Percentiles rank a stretch among this genome's conserved stretches.
These are phyloP conservation scores for Penaeus indicus DNA, from an alignment of 1,140 invertebrate species.

Conservation along the genomic window DNA sequence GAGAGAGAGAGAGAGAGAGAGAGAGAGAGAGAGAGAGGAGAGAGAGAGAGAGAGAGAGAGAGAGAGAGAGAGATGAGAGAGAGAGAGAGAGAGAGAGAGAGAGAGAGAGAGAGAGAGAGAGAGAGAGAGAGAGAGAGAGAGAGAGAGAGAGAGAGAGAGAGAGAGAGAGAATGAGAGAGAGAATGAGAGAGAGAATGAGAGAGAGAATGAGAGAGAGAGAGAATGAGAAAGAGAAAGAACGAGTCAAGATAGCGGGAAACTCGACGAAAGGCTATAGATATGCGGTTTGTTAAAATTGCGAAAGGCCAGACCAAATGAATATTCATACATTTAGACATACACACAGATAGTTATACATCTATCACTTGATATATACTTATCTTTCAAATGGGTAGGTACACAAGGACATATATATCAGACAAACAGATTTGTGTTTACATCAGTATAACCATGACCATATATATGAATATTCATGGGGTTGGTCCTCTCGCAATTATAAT, in stretches of 20 bases:
- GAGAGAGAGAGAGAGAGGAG: accelerated
- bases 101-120: slow-evolving; percentile 14
- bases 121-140: slow-evolving; percentile 14
- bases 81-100: slow-evolving; percentile 14
- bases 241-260: not conserved
- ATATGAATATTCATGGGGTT: too few species aligned
- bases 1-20: too few species aligned
- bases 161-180: not conserved
- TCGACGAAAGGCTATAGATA: not conserved
- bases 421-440: not conserved
- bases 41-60: too few species aligned
- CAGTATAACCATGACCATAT: not conserved
- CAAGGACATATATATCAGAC: too few species aligned
- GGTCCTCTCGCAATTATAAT: too few species aligned
- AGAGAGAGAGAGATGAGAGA: not conserved
- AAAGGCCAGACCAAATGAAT: not conserved
- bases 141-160: slow-evolving; percentile 14
- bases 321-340: not conserved
- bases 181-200: too few species aligned
- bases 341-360: not conserved
- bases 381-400: too few species aligned
- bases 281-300: not conserved
- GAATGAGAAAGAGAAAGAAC: too few species aligned
- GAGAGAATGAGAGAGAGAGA: too few species aligned
- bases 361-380: not conserved